Base-by-base conservation (phyloP, 2,113 vertebrate genomes). In the Anarrhichthys ocellatus region DNA sequence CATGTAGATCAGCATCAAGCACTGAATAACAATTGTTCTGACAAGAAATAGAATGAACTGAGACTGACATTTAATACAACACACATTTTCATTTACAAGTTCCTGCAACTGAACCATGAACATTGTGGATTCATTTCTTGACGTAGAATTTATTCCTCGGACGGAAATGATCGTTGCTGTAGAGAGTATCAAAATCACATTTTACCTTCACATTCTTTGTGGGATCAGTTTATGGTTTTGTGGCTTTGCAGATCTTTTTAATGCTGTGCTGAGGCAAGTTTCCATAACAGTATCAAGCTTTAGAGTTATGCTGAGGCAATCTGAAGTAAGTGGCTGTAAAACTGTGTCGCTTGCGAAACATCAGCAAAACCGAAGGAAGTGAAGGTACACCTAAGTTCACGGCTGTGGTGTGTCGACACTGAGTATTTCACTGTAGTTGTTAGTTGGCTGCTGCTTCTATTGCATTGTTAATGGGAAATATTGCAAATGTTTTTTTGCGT, bases 301-400 rank as follows among this genome's bases (percentile, higher is more conserved):
- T 20, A 10, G 29, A 86, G 59, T 74, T 86, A 69, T 85, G 87
- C 88, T 88, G 80, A 90, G 85, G 84, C 58, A 81, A 80, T 71
- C 80, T 83, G 79, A 88, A 75, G 64, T 52, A 72, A 82, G 65
- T 52, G 76, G 75, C 63, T 84, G 40, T 80, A 84, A 88, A 85
- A 83, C 29, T 83, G 73, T 77, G 40, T 20, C 50, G 64, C 75
- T 73, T 78, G 77, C 44, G 48, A 89, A 88, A 83, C 80, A 80
- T 91, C 80, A 87, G 84, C 87, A 87, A 69, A 90, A 80, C 2
- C 54, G 46, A 82, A 72, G 68, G 66, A 74, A 70, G 71, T 29
- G 42, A 69, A 75, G 52, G 67, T 34, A 20, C 59, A 50, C 27
- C 29, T 52, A 52, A 62, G 65, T 82, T 85, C 20, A 79, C 59